These are phyloP conservation scores for Drosophila subobscura DNA, from an alignment of 1,140 invertebrate species.

Conservation along the genomic window DNA sequence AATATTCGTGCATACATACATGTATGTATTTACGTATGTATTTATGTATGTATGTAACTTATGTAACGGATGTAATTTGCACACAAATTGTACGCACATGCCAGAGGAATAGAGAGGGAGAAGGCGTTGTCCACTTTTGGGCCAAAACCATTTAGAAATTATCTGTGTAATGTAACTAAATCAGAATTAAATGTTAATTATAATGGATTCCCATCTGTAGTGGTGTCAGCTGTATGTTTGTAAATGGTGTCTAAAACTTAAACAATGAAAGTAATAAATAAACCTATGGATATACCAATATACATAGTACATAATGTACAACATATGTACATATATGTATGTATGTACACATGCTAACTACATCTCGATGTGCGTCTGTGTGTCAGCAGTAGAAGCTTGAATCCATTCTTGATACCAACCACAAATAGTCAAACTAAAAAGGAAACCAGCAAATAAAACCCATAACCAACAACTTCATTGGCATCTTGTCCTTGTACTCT, in stretches of 20 bases:
- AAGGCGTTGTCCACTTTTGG: too few species aligned
- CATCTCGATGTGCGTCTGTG: constrained; percentile 50
- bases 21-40: constrained; percentile 39
- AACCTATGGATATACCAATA: constrained; percentile 3
- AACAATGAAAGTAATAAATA: constrained; percentile 44
- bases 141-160: not conserved
- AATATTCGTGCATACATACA: constrained; percentile 8
- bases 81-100: too few species aligned
- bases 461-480: not conserved
- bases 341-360: constrained; percentile 6
- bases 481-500: too few species aligned
- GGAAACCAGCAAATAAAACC: constrained; percentile 9
- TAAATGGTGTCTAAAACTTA: constrained; percentile 74
- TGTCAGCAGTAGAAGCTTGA: constrained; percentile 37
- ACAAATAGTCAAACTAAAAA: constrained; percentile 10
- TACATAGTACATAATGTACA: constrained; percentile 21
- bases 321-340: constrained; percentile 22
- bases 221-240: constrained; percentile 55
- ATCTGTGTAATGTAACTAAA: constrained; percentile 40
- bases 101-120: too few species aligned
- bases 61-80: too few species aligned
- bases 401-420: constrained; percentile 38
- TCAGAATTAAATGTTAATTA: too few species aligned
- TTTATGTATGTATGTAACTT: too few species aligned
- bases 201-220: too few species aligned